These are phyloP conservation scores for Acyrthosiphon pisum DNA, from an alignment of 1,140 invertebrate species.

Conservation along the genomic window DNA sequence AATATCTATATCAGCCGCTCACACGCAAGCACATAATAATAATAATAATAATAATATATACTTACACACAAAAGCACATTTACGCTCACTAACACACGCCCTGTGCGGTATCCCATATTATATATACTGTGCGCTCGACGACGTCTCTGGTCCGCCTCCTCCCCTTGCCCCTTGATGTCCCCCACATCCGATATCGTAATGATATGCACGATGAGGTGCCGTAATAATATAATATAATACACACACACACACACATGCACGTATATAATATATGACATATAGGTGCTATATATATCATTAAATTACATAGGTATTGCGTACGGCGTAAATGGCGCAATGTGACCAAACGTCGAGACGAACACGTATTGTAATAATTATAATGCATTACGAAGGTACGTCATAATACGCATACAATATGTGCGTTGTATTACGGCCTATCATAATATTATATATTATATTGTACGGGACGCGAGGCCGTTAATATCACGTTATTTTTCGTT, in stretches of 20 bases:
- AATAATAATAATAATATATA: background rate
- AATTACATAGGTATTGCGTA: background rate
- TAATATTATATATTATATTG: background rate
- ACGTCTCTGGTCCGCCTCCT: background rate
- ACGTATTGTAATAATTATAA: background rate
- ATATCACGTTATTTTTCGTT: background rate
- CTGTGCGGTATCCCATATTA: background rate
- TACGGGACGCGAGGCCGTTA: background rate
- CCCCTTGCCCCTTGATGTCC: no score
- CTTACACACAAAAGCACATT: background rate
- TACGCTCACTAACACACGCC: background rate
- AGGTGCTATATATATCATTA: background rate
- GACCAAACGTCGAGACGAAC: constrained; percentile 10
- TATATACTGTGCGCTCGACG: background rate
- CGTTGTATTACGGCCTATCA: background rate
- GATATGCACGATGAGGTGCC: background rate
- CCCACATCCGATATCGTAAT: background rate
- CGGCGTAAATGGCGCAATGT: background rate
- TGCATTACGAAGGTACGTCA: background rate
- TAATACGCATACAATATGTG: background rate
- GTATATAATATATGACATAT: background rate
- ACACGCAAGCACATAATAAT: background rate
- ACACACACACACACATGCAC: no score
- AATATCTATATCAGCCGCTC: constrained; percentile 15
- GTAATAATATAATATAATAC: background rate